Evolutionary conservation across 2,888 invertebrate species (phyloP), one percentile per base, ranked within the genome.

Genomic region (Mythimna albipuncta): DNA sequence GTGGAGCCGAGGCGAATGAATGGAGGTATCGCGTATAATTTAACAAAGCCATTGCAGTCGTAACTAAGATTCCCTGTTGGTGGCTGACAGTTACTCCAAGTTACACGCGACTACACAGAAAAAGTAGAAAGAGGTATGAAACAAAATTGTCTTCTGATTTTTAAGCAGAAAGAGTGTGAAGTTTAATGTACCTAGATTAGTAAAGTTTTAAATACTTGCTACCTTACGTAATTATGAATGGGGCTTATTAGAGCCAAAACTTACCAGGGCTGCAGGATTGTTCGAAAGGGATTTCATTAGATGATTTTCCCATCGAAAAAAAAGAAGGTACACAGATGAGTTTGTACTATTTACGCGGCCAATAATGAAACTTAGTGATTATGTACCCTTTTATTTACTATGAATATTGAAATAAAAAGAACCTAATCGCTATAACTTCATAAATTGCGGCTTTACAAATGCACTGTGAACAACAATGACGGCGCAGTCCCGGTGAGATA

Each of bases 11-110:
- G 66, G 64, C 57, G 67, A 78, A 73, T 83, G 69, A 85, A 82
- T 79, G 73, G 71, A 69, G 75, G 75, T 78, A 79, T 79, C 69
- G 77, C 74, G 70, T 77, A 80, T 88, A 86, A 86, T 87, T 88
- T 84, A 68, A 82, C 81, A 77, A 81, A 87, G 82, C 75, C 64
- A 65, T 83, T 80, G 77, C 75, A 75, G 72, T 47, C 61, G 71
- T 79, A 61, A 79, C 83, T 83, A 73, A 80, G 76, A 84, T 79
- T 83, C 80, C 59, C 81, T 77, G 68, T 64, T 76, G 81, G 72
- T 70, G 10, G 68, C 44, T 72, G 47, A 47, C 44, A 44, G 54
- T 13, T 35, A 41, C 4, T 52, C 10, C 16, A 55, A 72, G 52
- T 21, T 47, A 67, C 9, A 41, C 63, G 73, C 44, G 74, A 10